phyloP scores from a whole-genome alignment of 1,140 invertebrate species.

The Zaprionus gabonicus region DNA sequence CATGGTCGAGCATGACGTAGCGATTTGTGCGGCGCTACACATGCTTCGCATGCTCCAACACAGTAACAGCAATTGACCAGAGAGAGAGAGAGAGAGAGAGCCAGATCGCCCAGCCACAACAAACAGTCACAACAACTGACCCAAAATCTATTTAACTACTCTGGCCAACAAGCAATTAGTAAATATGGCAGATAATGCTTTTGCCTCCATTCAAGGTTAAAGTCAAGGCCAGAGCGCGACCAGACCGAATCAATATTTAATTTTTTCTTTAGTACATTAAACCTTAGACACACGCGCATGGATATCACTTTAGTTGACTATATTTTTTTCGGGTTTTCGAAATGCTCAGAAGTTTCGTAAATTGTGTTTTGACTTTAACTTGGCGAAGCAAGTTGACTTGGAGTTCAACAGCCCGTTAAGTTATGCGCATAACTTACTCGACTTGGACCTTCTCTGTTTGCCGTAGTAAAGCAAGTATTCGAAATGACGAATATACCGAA shows the following conservation, averaged over 20 bases:
- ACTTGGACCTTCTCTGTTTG: constrained; percentile 31
- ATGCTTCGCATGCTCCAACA: constrained; percentile 30
- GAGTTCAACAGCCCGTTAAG: constrained; percentile 73
- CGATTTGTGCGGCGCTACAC: constrained; percentile 43
- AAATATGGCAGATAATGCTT: constrained; percentile 54
- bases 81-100: background rate
- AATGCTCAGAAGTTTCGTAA: constrained; percentile 20
- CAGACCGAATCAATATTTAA: constrained; percentile 29
- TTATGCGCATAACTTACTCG: constrained; percentile 64
- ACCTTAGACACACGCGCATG: background rate
- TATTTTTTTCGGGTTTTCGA: constrained; percentile 7
- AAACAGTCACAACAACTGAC: constrained; percentile 15
- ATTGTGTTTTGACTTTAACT: constrained; percentile 34
- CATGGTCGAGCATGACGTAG: constrained; percentile 60
- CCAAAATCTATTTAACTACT: constrained; percentile 32
- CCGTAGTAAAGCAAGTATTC: constrained; percentile 33
- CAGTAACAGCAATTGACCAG: background rate
- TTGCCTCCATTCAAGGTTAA: constrained; percentile 61
- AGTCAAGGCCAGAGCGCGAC: constrained; percentile 64
- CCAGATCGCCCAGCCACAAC: background rate
- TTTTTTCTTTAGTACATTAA: constrained; percentile 25
- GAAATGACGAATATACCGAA: background rate
- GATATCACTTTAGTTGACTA: background rate
- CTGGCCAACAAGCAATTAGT: constrained; percentile 44
- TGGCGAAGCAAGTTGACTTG: constrained; percentile 3